Evolutionary conservation across 2,797 vertebrate species (phyloP).

Genomic region (Myotis pilosus): DNA sequence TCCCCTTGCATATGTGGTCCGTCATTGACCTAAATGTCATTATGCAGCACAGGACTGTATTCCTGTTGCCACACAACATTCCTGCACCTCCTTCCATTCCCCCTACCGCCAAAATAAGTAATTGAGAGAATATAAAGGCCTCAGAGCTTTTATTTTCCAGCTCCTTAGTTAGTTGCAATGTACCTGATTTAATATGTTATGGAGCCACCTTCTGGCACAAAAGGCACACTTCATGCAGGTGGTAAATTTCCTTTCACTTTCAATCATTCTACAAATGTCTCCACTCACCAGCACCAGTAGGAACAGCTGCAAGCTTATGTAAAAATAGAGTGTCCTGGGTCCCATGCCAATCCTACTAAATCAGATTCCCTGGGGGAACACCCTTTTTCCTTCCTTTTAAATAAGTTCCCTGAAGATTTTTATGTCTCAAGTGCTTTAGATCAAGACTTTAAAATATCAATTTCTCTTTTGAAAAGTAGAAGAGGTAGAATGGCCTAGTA

Average conservation of each 20-base stretch:
- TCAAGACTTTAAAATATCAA: background rate
- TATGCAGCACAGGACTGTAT: background rate
- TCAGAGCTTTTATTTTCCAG: background rate
- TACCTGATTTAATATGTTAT: constrained; percentile 58
- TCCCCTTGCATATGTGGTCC: background rate
- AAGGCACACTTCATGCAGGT: constrained; percentile 12
- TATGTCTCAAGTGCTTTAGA: background rate
- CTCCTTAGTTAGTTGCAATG: background rate
- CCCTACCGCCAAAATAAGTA: background rate
- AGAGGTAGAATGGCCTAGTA: background rate
- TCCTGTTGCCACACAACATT: background rate
- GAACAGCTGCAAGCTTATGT: background rate
- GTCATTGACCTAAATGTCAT: background rate
- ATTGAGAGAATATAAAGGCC: background rate
- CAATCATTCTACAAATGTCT: background rate
- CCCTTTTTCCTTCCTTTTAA: background rate
- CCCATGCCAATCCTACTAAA: background rate
- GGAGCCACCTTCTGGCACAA: constrained; percentile 74
- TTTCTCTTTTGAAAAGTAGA: background rate
- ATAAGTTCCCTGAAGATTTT: background rate
- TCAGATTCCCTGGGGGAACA: background rate
- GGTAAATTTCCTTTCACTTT: constrained; percentile 25
- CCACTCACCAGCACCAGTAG: background rate
- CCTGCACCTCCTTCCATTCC: background rate
- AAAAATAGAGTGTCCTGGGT: background rate